phyloP scores from a whole-genome alignment of 1,140 invertebrate genomes.

The Nomia melanderi region DNA sequence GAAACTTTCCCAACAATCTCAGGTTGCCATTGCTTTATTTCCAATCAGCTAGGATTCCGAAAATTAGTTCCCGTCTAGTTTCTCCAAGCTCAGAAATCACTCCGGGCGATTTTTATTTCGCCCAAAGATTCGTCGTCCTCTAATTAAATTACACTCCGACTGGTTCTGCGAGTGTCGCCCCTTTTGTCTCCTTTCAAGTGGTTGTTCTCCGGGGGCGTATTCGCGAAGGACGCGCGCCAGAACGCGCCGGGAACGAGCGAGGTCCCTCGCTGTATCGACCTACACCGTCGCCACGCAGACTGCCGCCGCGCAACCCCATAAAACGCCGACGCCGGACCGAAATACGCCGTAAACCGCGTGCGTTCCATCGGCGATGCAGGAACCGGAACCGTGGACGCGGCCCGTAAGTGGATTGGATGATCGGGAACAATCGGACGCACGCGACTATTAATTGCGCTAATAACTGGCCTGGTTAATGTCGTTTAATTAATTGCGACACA shows the following conservation, averaged over 20 bases:
- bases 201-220: background rate
- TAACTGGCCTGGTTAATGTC: background rate
- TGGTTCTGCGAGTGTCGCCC: too few species aligned
- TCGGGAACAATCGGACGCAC: slow-evolving; percentile 14
- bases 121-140: too few species aligned
- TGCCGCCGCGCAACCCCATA: slow-evolving; percentile 54
- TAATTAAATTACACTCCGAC: too few species aligned
- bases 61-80: too few species aligned
- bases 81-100: too few species aligned
- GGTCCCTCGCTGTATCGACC: slow-evolving; percentile 64
- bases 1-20: too few species aligned
- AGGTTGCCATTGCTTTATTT: too few species aligned
- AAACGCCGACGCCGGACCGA: slow-evolving; percentile 1
- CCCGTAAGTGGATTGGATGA: slow-evolving; percentile 33
- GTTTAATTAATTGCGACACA: background rate
- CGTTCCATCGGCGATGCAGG: background rate
- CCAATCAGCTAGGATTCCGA: too few species aligned
- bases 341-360: background rate
- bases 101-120: too few species aligned
- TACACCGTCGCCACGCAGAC: slow-evolving; percentile 61
- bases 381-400: slow-evolving; percentile 1
- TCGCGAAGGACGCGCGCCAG: background rate
- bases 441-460: background rate
- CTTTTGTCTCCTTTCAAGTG: slow-evolving; percentile 44
- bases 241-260: slow-evolving; percentile 19